Evolutionary conservation across 37 sponge, comb jelly and placozoan genomes (phyloP).

Genomic region (Axinella damicornis): DNA sequence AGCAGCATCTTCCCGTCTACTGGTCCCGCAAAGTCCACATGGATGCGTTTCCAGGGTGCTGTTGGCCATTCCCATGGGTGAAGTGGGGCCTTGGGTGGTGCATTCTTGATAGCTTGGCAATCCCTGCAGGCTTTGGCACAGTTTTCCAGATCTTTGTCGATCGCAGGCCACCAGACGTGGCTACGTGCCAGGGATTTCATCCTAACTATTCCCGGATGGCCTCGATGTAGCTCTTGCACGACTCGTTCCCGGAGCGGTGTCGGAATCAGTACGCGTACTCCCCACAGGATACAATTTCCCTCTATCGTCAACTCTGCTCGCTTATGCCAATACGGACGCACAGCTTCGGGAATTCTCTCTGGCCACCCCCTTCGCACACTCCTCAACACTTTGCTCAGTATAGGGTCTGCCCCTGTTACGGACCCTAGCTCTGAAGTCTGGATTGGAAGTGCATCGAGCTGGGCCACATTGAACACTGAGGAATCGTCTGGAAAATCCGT

Average conservation of each 20-base stretch:
- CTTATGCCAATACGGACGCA: slow-evolving; percentile 1
- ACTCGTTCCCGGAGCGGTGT: not conserved
- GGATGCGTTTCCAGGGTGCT: slow-evolving; percentile 31
- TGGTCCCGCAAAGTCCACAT: slow-evolving; percentile 29
- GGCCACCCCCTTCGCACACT: slow-evolving; percentile 54
- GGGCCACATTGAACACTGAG: not conserved
- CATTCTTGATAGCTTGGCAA: slow-evolving; percentile 5
- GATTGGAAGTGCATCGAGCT: slow-evolving; percentile 15
- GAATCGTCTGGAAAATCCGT: not conserved
- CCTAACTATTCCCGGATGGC: slow-evolving; percentile 29
- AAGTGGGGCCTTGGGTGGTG: slow-evolving; percentile 13
- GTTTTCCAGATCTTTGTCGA: slow-evolving; percentile 25
- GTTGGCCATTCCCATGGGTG: slow-evolving; percentile 41
- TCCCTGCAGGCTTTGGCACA: slow-evolving; percentile 5
- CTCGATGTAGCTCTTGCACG: slow-evolving; percentile 38
- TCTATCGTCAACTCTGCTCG: slow-evolving; percentile 34
- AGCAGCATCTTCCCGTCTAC: slow-evolving; percentile 5
- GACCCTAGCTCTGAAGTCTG: not conserved
- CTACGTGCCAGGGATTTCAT: slow-evolving; percentile 57
- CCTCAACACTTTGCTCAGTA: slow-evolving; percentile 50
- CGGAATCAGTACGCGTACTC: slow-evolving; percentile 48
- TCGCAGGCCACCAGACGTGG: slow-evolving; percentile 56
- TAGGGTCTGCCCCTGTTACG: slow-evolving; percentile 18
- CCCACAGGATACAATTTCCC: slow-evolving; percentile 54
- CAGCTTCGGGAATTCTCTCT: not conserved